Evolutionary conservation across 2,797 vertebrate species (phyloP).

Genomic region (Cygnus olor): DNA sequence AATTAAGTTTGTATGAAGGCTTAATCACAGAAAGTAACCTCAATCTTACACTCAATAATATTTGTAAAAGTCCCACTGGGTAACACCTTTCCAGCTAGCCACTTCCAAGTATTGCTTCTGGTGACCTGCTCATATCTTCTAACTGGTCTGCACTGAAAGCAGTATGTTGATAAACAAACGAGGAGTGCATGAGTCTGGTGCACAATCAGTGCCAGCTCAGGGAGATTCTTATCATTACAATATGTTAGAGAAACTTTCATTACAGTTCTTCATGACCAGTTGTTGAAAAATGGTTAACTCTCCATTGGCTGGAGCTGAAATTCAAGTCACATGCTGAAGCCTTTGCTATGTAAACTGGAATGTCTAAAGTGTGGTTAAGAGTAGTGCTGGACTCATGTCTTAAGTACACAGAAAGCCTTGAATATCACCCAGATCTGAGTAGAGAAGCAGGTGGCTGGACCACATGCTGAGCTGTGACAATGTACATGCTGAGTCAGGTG

Average conservation of each 20-base stretch:
- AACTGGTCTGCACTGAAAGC: neutral
- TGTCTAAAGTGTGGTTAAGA: neutral
- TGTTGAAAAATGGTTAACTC: neutral
- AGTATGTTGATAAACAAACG: neutral
- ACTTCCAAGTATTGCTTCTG: neutral
- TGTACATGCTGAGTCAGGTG: neutral
- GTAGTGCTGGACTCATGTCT: neutral
- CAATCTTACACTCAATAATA: neutral
- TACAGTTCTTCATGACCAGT: neutral
- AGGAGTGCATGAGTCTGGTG: neutral
- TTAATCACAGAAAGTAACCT: slow-evolving; percentile 32
- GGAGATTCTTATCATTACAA: neutral
- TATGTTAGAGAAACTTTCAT: neutral
- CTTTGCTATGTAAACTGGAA: neutral
- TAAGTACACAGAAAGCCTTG: neutral
- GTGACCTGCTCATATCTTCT: neutral
- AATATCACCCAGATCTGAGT: neutral
- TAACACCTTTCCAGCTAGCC: fast-evolving
- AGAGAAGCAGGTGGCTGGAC: neutral
- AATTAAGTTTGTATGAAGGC: slow-evolving; percentile 29
- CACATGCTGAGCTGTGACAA: neutral
- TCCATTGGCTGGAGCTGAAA: neutral
- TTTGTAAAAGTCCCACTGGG: neutral
- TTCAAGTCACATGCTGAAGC: neutral
- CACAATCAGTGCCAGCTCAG: neutral